A percentile compares a stretch with the other conserved stretches of the same genome.
phyloP scores from a whole-genome alignment of 2,113 vertebrate species.

The Peromyscus californicus region DNA sequence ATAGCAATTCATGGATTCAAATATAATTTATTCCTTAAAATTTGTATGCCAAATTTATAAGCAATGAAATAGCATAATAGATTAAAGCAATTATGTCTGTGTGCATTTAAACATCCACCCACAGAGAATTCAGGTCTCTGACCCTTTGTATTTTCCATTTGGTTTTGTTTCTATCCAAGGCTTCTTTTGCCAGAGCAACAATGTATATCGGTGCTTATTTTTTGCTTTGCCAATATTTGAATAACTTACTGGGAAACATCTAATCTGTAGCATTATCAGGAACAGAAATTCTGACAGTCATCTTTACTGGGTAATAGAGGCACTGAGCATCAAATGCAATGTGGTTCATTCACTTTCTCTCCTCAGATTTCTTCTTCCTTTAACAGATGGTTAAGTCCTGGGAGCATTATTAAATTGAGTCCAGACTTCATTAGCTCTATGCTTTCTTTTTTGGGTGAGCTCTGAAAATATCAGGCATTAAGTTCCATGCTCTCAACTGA shows the following conservation, averaged over 20 bases:
- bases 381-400: not conserved
- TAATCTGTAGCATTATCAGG: not conserved
- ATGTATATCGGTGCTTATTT: not conserved
- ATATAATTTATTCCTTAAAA: not conserved
- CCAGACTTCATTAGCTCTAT: not conserved
- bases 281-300: not conserved
- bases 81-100: not conserved
- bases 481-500: not conserved
- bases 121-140: not conserved
- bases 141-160: not conserved
- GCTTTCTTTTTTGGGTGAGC: not conserved
- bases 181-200: not conserved
- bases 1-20: not conserved
- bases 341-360: not conserved
- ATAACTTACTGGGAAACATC: not conserved
- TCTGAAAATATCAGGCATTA: not conserved
- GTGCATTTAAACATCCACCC: not conserved
- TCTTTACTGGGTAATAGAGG: not conserved
- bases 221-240: not conserved
- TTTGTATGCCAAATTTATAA: not conserved
- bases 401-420: not conserved
- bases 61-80: not conserved
- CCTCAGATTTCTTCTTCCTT: not conserved
- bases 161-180: not conserved
- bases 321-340: not conserved